Base-by-base conservation (phyloP, 2,113 vertebrate genomes). In the Psophia crepitans region DNA sequence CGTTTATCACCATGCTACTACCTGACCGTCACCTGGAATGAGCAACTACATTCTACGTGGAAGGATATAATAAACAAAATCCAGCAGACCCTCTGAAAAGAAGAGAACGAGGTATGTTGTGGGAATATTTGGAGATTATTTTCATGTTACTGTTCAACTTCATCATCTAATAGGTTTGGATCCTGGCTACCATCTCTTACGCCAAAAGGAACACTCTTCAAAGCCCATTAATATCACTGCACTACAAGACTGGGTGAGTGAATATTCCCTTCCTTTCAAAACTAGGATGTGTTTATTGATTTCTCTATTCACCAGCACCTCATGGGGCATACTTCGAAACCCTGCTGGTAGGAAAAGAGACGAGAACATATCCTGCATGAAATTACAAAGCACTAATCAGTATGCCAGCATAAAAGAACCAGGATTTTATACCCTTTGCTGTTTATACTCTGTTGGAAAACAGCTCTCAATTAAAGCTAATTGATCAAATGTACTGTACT, bases 391-490 rank as follows among this genome's bases (percentile, higher is more conserved):
- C 64, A 85, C 83, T 91, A 87, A 88, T 61, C 87, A 76, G 89
- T 41, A 60, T 78, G 85, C 69, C 74, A 85, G 69, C 81, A 96
- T 43, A 84, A 97, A 84, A 5, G 3, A 93, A 71, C 61, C 28
- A 87, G 86, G 73, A 73, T 94, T 94, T 90, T 85, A 76, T 90
- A 70, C 49, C 46, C 77, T 84, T 92, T 70, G 51, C 85, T 90
- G 88, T 30, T 81, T 91, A 58, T 78, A 80, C 93, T 76, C 94
- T 85, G 96, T 44, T 90, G 90, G 95, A 94, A 94, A 96, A 94
- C 87, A 96, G 74, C 44, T 87, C 81, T 93, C 79, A 97, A 94
- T 95, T 96, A 95, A 85, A 92, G 85, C 51, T 94, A 96, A 85
- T 64, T 88, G 87, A 96, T 94, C 91, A 94, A 96, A 97, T 49